A percentile compares a stretch with the other conserved stretches of the same genome.
phyloP scores from a whole-genome alignment of 1,140 invertebrate genomes.

The Bombus huntii region DNA sequence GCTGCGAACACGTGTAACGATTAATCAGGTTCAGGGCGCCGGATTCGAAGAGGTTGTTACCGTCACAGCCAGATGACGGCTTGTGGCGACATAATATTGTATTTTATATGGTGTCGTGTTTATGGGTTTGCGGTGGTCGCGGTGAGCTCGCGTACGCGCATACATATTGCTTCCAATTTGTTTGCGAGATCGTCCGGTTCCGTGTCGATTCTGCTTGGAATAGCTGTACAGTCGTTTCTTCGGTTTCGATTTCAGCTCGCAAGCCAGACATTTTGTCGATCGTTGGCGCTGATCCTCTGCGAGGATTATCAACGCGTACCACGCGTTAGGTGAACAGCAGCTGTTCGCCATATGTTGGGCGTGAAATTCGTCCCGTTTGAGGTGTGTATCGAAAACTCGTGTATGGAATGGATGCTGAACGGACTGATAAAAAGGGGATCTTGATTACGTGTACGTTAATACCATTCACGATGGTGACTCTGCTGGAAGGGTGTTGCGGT shows the following conservation, averaged over 20 bases:
- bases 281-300: conserved; percentile 13
- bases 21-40: conserved; percentile 75
- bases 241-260: conserved; percentile 1
- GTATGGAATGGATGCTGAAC: neutral
- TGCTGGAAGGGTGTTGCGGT: conserved; percentile 12
- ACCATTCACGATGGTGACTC: conserved; percentile 1
- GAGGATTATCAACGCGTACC: neutral
- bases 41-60: conserved; percentile 72
- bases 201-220: neutral
- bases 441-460: neutral
- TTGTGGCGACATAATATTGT: conserved; percentile 73
- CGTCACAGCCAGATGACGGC: conserved; percentile 75
- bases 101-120: conserved; percentile 77
- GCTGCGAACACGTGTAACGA: conserved; percentile 71
- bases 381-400: neutral
- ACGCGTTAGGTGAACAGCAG: conserved; percentile 12
- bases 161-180: conserved; percentile 64
- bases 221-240: conserved; percentile 19
- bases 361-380: conserved; percentile 9
- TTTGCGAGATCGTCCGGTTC: conserved; percentile 59
- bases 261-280: conserved; percentile 18
- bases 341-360: conserved; percentile 36
- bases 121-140: conserved; percentile 74
- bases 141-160: conserved; percentile 66
- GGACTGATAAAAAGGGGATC: conserved; percentile 11